These are phyloP conservation scores for Linnaemya vulpina DNA, from an alignment of 2,888 invertebrate species.

Conservation along the genomic window DNA sequence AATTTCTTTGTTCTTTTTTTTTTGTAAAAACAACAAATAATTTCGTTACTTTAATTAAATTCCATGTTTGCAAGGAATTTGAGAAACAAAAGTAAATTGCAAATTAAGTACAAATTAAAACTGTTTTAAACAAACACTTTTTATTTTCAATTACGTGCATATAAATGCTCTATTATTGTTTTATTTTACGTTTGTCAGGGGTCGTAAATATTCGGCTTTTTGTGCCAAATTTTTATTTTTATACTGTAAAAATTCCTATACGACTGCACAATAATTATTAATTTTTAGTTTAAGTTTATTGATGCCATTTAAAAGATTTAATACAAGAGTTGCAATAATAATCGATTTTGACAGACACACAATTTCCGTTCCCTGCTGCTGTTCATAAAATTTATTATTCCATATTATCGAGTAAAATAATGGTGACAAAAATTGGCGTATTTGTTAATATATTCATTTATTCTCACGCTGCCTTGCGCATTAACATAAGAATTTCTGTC, in stretches of 20 bases:
- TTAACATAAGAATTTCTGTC: slow-evolving; percentile 31
- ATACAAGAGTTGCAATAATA: no score
- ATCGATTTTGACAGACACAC: no score
- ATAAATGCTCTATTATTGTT: no score
- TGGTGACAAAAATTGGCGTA: slow-evolving; percentile 8
- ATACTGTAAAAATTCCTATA: no score
- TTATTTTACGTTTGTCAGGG: no score
- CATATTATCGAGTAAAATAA: background rate
- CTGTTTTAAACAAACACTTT: background rate
- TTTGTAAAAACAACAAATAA: background rate
- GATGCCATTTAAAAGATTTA: no score
- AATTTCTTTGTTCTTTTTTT: background rate
- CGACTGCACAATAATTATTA: no score
- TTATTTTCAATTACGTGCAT: background rate
- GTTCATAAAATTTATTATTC: background rate
- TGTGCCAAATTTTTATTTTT: no score
- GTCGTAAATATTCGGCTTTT: no score
- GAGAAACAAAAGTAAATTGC: background rate
- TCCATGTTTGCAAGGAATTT: background rate
- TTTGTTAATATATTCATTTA: slow-evolving; percentile 6
- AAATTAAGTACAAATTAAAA: slow-evolving; percentile 1
- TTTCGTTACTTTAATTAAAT: background rate
- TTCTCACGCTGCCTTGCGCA: background rate
- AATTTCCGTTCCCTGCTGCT: background rate
- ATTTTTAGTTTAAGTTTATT: no score